Conservation (phyloP, 2,888 invertebrate genomes). For the Caenorhabditis sp. region DNA sequence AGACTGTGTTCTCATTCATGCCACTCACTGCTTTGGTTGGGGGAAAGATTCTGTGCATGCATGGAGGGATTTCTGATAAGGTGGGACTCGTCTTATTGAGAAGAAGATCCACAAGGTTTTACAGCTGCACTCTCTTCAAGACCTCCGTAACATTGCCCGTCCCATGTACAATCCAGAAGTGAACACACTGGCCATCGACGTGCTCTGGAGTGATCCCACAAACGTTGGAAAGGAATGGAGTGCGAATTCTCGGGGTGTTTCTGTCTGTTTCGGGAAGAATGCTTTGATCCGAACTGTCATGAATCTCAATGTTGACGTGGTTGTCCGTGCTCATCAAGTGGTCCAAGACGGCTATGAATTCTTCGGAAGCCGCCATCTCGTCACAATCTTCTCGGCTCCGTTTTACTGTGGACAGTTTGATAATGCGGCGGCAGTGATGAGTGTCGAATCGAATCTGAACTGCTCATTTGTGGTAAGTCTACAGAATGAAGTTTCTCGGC, state of each 20-base stretch:
- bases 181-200: slow-evolving; percentile 83
- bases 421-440: slow-evolving; percentile 79
- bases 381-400: slow-evolving; percentile 74
- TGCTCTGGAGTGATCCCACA: slow-evolving; percentile 84
- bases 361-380: slow-evolving; percentile 83
- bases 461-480: slow-evolving; percentile 75
- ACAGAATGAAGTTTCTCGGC: neutral
- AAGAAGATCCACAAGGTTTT: slow-evolving; percentile 74
- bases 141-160: slow-evolving; percentile 61
- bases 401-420: slow-evolving; percentile 77
- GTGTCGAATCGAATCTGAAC: slow-evolving; percentile 68
- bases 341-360: slow-evolving; percentile 87
- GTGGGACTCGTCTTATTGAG: slow-evolving; percentile 9
- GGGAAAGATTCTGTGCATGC: slow-evolving; percentile 76
- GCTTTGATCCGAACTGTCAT: neutral
- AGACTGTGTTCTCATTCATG: slow-evolving; percentile 84
- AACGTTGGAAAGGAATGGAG: slow-evolving; percentile 67
- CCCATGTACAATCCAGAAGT: slow-evolving; percentile 78
- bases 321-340: slow-evolving; percentile 55
- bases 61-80: slow-evolving; percentile 72
- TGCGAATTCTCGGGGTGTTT: slow-evolving; percentile 84
- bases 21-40: slow-evolving; percentile 72
- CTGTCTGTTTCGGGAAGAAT: slow-evolving; percentile 84
- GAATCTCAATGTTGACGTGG: slow-evolving; percentile 1
- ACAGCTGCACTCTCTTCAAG: slow-evolving; percentile 71